Conservation (phyloP, 2,888 invertebrate species). For the Octodonta nipae region DNA sequence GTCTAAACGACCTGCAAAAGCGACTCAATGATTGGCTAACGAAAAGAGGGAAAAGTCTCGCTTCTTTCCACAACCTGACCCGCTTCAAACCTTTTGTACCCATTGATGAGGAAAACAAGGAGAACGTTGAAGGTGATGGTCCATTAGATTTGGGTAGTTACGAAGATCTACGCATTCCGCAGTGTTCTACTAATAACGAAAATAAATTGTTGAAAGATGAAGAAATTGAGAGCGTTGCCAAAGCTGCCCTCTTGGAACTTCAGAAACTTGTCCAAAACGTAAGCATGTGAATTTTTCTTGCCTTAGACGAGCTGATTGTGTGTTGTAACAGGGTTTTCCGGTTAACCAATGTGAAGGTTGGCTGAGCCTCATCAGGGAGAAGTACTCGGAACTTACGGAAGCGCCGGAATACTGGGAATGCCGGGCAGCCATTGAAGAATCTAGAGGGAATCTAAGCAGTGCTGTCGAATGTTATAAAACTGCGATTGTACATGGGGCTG, state of each 20-base stretch:
- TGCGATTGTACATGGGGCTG: constrained; percentile 44
- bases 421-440: constrained; percentile 43
- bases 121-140: constrained; percentile 35
- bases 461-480: constrained; percentile 47
- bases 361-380: constrained; percentile 39
- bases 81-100: neutral
- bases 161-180: constrained; percentile 21
- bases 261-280: constrained; percentile 42
- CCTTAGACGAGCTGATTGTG: too few relatives aligned
- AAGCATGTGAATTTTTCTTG: too few relatives aligned
- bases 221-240: constrained; percentile 26
- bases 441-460: constrained; percentile 40
- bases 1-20: constrained; percentile 13
- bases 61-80: constrained; percentile 13
- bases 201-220: too few relatives aligned
- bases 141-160: constrained; percentile 29
- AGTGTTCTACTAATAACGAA: too few relatives aligned
- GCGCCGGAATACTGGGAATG: constrained; percentile 48
- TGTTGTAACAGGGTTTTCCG: constrained; percentile 45
- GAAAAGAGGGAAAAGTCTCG: constrained; percentile 33
- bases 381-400: constrained; percentile 34
- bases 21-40: constrained; percentile 41
- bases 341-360: constrained; percentile 44
- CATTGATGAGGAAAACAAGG: constrained; percentile 40
- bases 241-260: constrained; percentile 41